These are phyloP conservation scores for Taenioides sp. DNA, from an alignment of 2,797 vertebrate species.

Conservation along the genomic window DNA sequence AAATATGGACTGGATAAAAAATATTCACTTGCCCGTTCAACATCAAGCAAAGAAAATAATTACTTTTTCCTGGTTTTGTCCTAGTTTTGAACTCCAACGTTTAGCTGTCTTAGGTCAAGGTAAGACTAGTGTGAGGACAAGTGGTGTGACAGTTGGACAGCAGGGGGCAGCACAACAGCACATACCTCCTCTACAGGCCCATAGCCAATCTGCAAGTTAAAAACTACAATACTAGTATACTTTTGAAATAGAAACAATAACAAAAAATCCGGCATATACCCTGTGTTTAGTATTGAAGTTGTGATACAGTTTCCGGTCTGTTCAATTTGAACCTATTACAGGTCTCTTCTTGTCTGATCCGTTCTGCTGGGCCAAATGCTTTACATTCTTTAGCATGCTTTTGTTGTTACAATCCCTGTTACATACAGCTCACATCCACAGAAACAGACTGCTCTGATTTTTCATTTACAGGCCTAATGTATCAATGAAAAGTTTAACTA, in stretches of 20 bases:
- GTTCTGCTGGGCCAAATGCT: constrained; percentile 34
- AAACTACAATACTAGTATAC: too few relatives aligned
- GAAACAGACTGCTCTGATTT: background rate
- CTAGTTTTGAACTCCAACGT: constrained; percentile 66
- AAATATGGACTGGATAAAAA: constrained; percentile 73
- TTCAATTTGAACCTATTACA: background rate
- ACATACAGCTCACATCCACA: background rate
- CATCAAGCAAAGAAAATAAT: constrained; percentile 75
- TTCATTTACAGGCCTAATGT: background rate
- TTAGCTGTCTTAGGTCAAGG: constrained; percentile 73
- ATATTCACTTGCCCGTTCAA: constrained; percentile 66
- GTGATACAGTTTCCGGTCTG: background rate
- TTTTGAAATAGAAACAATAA: background rate
- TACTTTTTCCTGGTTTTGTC: constrained; percentile 54
- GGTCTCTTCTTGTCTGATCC: constrained; percentile 41
- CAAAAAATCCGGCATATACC: too few relatives aligned
- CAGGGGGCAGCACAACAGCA: constrained; percentile 52
- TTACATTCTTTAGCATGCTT: constrained; percentile 53
- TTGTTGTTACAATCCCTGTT: background rate
- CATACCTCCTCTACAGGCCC: background rate
- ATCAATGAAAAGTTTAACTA: background rate
- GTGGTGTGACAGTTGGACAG: constrained; percentile 29
- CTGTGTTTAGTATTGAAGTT: background rate
- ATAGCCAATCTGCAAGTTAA: background rate
- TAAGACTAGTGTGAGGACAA: constrained; percentile 32